Conservation (phyloP, 2,888 invertebrate genomes). For the Andrena camellia region DNA sequence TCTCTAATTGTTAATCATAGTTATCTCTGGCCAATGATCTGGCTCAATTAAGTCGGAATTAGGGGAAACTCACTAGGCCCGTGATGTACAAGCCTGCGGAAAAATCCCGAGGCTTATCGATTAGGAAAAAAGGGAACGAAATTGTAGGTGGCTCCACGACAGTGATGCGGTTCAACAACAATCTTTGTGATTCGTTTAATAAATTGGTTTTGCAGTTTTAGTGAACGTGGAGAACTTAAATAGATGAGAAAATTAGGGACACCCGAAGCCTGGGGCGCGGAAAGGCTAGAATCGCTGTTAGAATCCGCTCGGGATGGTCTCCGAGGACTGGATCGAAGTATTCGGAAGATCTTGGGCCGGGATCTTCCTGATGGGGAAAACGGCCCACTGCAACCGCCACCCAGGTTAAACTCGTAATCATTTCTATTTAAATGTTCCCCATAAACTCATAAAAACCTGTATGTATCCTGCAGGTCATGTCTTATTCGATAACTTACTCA, state of each 20-base stretch:
- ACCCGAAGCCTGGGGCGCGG: slow-evolving; percentile 81
- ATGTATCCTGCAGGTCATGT: background rate
- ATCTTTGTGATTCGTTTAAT: slow-evolving; percentile 50
- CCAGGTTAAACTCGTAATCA: slow-evolving; percentile 59
- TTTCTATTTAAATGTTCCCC: background rate
- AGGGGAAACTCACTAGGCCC: slow-evolving; percentile 35
- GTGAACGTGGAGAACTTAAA: slow-evolving; percentile 25
- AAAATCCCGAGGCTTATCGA: slow-evolving; percentile 62
- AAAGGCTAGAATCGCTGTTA: slow-evolving; percentile 81
- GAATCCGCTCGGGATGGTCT: slow-evolving; percentile 83
- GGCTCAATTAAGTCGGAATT: background rate
- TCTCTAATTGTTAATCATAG: background rate
- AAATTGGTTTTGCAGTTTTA: slow-evolving; percentile 49
- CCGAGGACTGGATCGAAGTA: slow-evolving; percentile 82
- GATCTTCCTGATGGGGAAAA: slow-evolving; percentile 84
- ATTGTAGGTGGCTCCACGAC: slow-evolving; percentile 62
- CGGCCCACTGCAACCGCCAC: slow-evolving; percentile 75
- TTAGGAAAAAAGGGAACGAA: slow-evolving; percentile 38
- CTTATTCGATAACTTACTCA: slow-evolving; percentile 9
- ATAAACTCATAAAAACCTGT: background rate
- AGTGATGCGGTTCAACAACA: slow-evolving; percentile 66
- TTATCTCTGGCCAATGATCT: background rate
- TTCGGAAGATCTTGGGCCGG: slow-evolving; percentile 83
- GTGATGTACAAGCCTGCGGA: slow-evolving; percentile 28
- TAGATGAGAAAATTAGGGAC: slow-evolving; percentile 81